These are phyloP conservation scores for Andrena fulva DNA, from an alignment of 2,888 invertebrate genomes.

Conservation along the genomic window DNA sequence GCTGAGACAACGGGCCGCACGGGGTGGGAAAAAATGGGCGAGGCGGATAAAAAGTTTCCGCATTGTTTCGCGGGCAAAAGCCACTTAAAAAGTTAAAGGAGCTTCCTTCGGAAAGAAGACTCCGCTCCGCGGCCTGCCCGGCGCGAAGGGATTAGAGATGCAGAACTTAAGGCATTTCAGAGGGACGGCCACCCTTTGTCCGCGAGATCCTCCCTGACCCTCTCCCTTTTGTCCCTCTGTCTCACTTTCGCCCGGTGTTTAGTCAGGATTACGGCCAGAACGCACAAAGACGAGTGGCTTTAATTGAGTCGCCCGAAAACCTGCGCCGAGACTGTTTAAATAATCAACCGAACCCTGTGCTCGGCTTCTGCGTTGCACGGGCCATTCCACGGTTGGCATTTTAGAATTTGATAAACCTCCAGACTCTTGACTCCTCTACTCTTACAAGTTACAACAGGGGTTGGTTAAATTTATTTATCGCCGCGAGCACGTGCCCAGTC, in stretches of 20 bases:
- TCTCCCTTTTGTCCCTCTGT: constrained; percentile 26
- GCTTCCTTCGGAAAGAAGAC: constrained; percentile 65
- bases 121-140: constrained; percentile 19
- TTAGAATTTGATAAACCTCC: background rate
- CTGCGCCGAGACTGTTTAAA: constrained; percentile 3
- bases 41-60: constrained; percentile 67
- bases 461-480: background rate
- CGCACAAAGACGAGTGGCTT: constrained; percentile 31
- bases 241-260: constrained; percentile 45
- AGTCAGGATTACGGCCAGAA: constrained; percentile 47
- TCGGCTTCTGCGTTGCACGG: background rate
- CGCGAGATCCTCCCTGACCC: background rate
- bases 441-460: background rate
- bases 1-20: constrained; percentile 15
- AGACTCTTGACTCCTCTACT: background rate
- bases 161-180: constrained; percentile 53
- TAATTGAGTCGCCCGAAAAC: constrained; percentile 36
- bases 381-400: background rate
- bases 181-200: constrained; percentile 32
- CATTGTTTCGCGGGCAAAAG: constrained; percentile 75
- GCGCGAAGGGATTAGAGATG: constrained; percentile 56
- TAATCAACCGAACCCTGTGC: background rate
- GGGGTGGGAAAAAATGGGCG: constrained; percentile 2
- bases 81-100: constrained; percentile 79
- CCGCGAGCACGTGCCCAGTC: too few relatives aligned